Base-by-base conservation (phyloP, 1,140 invertebrate genomes). In the Saxidomus purpurata region DNA sequence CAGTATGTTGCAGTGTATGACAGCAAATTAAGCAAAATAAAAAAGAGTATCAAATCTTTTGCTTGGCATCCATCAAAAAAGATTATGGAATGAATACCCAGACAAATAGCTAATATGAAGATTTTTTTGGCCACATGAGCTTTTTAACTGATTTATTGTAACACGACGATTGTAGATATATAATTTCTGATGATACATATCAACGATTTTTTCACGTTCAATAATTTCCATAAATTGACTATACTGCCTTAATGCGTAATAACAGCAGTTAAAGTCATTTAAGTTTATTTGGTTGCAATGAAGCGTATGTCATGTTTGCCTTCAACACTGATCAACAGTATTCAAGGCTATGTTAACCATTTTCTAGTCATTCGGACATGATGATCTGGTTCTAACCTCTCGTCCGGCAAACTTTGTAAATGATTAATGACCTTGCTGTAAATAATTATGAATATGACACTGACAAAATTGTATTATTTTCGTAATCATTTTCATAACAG, bases 21-120 rank as follows among this genome's bases (percentile, higher is more conserved):
- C 67, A 38, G 67, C 67, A 38, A 71, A 71, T 71, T 38, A 71
- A 13, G 19, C 67, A 71, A 19, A 71, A 71, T 71, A 28, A 67
- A n/a, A n/a, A n/a, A 38, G 25, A 36, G 59, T 63, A 63, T 63
- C 59, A 63, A 28, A 28, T 63, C 59, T 25, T 63, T 63, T 71
- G 9, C 67, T 71, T 71, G 67, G 67, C 67, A 38, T 38, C 34
- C 1, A 6, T 38, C 6, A 38, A 38, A 38, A 71, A 40, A 38
- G 17, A 71, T 19, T 71, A 8, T 3, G n/a, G 67, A 71, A 71
- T 38, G 38, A 71, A 71, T 22, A 36, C 19, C 34, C 34, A 71
- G 38, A 71, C 67, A 71, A 71, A 71, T 40, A 38, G 34, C 15
- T n/a, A 1, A 31, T 38, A 71, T 71, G 22, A 28, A 28, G 25